Percentiles rank a stretch among this genome's conserved stretches.
Evolutionary conservation across 2,797 vertebrate species (phyloP).

Genomic region (Siniperca scherzeri): DNA sequence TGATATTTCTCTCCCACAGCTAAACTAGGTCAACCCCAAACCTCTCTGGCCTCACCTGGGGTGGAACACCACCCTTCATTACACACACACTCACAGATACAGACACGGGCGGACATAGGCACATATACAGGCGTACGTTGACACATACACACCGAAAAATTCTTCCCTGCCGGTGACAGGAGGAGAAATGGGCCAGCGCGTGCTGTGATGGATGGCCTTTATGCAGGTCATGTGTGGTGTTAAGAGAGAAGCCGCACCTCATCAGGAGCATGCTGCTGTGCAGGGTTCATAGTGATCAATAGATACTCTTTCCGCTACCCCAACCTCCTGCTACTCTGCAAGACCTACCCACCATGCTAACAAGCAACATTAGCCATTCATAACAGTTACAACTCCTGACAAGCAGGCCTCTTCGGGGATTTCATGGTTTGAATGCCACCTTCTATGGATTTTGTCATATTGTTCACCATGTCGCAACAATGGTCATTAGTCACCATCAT

Average conservation of each 20-base stretch:
- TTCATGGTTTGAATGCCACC: constrained; percentile 65
- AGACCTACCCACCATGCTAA: constrained; percentile 68
- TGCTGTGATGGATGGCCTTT: constrained; percentile 83
- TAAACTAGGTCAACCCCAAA: constrained; percentile 86
- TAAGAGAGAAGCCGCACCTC: constrained; percentile 81
- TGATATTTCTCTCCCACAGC: constrained; percentile 84
- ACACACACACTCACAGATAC: constrained; percentile 65
- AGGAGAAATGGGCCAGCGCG: constrained; percentile 78
- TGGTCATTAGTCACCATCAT: constrained; percentile 61
- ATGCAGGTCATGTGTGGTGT: constrained; percentile 84
- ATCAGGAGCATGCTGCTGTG: constrained; percentile 71
- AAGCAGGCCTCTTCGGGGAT: constrained; percentile 47
- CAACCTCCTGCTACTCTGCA: constrained; percentile 51
- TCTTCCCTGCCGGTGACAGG: constrained; percentile 75
- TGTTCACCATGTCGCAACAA: constrained; percentile 20
- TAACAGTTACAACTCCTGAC: constrained; percentile 67
- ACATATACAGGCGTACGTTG: constrained; percentile 37
- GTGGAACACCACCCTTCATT: constrained; percentile 80
- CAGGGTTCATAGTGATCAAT: constrained; percentile 81
- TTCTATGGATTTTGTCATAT: constrained; percentile 62
- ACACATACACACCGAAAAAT: constrained; percentile 65
- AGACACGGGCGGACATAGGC: constrained; percentile 49
- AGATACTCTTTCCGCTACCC: constrained; percentile 50
- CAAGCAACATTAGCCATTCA: constrained; percentile 77
- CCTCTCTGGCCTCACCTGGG: constrained; percentile 82